Conservation (phyloP, 2,113 vertebrate species). For the Channa maculata region DNA sequence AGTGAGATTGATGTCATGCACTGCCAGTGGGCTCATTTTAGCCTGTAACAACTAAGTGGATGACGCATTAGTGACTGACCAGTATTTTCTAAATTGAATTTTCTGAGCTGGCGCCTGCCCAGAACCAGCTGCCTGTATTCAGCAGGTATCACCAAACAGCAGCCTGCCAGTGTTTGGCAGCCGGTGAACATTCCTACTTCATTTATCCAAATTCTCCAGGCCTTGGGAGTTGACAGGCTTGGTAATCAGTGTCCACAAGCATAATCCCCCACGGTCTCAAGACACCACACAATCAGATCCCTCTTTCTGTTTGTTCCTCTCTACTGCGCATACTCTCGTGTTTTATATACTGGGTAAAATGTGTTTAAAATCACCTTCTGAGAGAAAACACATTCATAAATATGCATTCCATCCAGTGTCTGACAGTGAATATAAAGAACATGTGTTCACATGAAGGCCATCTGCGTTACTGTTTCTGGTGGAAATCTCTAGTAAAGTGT, state of each 20-base stretch:
- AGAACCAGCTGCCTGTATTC: constrained; percentile 71
- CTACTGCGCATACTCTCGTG: background rate
- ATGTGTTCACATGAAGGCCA: constrained; percentile 70
- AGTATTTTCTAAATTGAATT: constrained; percentile 79
- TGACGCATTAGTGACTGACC: constrained; percentile 77
- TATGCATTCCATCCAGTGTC: constrained; percentile 25
- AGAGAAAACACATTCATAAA: constrained; percentile 47
- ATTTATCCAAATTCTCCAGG: constrained; percentile 79
- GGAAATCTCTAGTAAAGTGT: constrained; percentile 66
- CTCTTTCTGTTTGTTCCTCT: background rate
- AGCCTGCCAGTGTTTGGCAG: constrained; percentile 71
- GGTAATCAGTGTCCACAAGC: constrained; percentile 77
- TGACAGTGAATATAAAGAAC: constrained; percentile 53
- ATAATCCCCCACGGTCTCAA: constrained; percentile 74
- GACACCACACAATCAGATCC: constrained; percentile 61
- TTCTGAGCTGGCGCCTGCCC: constrained; percentile 64
- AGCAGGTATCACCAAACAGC: constrained; percentile 72
- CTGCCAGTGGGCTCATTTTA: constrained; percentile 67
- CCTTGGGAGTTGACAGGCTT: constrained; percentile 75
- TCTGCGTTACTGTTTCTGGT: constrained; percentile 65
- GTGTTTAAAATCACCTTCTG: constrained; percentile 58
- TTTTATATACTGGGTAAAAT: constrained; percentile 34
- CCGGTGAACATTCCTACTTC: constrained; percentile 69
- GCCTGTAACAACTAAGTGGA: constrained; percentile 65
- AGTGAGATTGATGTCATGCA: constrained; percentile 71